Evolutionary conservation across 1,140 invertebrate genomes (phyloP), one percentile per base, ranked within the genome.

Genomic region (Frieseomelitta varia): DNA sequence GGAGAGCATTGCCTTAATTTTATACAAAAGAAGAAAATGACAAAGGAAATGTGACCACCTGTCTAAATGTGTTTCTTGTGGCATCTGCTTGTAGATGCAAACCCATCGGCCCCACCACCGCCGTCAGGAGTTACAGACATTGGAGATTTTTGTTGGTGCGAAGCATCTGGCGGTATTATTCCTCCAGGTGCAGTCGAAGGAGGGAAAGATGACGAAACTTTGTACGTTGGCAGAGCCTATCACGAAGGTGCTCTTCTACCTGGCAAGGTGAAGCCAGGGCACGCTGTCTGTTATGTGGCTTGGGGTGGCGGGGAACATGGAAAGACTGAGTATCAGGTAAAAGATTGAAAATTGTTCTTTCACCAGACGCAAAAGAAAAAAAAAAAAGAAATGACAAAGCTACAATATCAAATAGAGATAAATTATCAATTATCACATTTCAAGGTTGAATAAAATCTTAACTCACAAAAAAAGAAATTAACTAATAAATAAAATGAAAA

Each of bases 271-370:
- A 95, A 96, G 65, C 95, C 96, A 0, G 96, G 96, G 4, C 97
- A 98, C 90, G 96, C 96, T 17, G 96, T 96, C 14, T 96, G 96
- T 87, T 98, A 98, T 91, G 92, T 98, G 1, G 93, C 97, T 24
- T 98, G 97, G 97, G 97, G 97, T 17, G 97, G 97, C 55, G 93
- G 93, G 24, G 97, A 98, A 92, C 97, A 98, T 88, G 96, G 96
- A 61, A 97, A 97, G 88, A 87, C 92, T 27, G 95, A 97, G 74
- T 98, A 98, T 91, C 96, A 98, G 95, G 97, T 97, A 88, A 47
- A 47, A 11, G 39, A 47, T 6, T 47, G 39, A 47, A 47, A 3
- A 24, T 24, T 24, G 21, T 58, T 58, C 56, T 24, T 24, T n/a
- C n/a, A 11, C 10, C 2, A 24, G 21, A 58, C 21, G 21, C 8